Evolutionary conservation across 2,797 vertebrate genomes (phyloP).

Genomic region (Emydoidea blandingii): DNA sequence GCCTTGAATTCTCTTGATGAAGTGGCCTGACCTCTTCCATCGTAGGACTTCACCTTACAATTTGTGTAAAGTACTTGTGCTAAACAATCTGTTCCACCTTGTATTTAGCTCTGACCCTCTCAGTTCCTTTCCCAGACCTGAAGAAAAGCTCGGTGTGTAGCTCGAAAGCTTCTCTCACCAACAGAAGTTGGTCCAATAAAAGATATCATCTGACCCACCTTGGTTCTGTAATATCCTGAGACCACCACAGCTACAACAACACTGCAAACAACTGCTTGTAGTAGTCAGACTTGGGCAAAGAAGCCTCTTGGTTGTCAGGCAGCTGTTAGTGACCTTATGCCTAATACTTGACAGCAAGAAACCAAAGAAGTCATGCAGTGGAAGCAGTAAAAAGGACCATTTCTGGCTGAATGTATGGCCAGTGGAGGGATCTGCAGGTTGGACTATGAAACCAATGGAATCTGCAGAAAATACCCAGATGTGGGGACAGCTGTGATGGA

Average conservation of each 20-base stretch:
- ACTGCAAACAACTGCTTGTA: fast-evolving
- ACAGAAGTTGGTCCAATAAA: not conserved
- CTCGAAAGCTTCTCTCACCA: not conserved
- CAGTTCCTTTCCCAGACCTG: not conserved
- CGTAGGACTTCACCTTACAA: not conserved
- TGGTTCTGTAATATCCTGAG: not conserved
- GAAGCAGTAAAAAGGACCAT: not conserved
- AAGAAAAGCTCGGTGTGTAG: not conserved
- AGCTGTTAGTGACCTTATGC: not conserved
- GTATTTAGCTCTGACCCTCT: not conserved
- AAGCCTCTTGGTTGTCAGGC: not conserved
- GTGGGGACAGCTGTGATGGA: not conserved
- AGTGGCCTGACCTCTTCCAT: not conserved
- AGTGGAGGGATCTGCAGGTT: not conserved
- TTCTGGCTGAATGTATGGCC: not conserved
- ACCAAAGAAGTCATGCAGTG: not conserved
- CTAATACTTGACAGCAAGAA: not conserved
- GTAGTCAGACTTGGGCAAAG: not conserved
- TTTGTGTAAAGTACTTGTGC: not conserved
- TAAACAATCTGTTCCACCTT: not conserved
- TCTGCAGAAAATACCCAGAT: not conserved
- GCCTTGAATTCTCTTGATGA: not conserved
- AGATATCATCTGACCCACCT: not conserved
- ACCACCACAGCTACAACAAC: not conserved
- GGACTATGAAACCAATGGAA: not conserved